Base-by-base conservation (phyloP, 2,888 invertebrate genomes). In the Palloptera scutellata region DNA sequence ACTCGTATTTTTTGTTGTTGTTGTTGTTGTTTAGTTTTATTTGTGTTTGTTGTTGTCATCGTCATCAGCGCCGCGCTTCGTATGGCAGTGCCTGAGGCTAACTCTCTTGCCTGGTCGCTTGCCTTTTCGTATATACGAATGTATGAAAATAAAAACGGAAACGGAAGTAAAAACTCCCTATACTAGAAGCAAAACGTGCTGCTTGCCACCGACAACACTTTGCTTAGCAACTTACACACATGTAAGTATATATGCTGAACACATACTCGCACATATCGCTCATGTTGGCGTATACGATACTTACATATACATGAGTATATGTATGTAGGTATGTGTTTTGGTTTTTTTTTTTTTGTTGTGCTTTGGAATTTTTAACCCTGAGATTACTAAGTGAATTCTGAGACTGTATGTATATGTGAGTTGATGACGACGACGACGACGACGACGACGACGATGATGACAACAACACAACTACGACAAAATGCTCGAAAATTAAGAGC, bases 371-470 rank as follows among this genome's bases (percentile, higher is more conserved):
- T 30, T 30, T 60, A 60, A 60, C 60, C 60, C 60, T 60, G 60
- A 60, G 60, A 45, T 60, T 60, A 19, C 48, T 60, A 60, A 60
- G 48, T 60, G 60, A 60, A 60, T 60, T 60, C 48, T 48, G 60
- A 51, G 60, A 60, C 60, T 48, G 48, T 30, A 30, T 30, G 30
- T 30, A 2, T 30, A 13, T 43, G 58, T 41, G 58, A 41, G 48
- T 20, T 48, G 60, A 45, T 60, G 48, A 60, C 48, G 60, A 45
- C 30, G 60, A 45, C 30, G 48, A 20, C 60, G 6, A 30, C 30
- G 6, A 6, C 30, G 30, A 30, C 30, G 2, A 30, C 30, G 30
- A 30, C 30, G 60, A 45, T n/a, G 48, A 20, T 48, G 6, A 30
- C 30, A 30, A 6, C 30, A 6, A 30, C 30, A 30, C 30, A 6